Conservation (phyloP, 1,140 invertebrate genomes). For the Saccostrea echinata region DNA sequence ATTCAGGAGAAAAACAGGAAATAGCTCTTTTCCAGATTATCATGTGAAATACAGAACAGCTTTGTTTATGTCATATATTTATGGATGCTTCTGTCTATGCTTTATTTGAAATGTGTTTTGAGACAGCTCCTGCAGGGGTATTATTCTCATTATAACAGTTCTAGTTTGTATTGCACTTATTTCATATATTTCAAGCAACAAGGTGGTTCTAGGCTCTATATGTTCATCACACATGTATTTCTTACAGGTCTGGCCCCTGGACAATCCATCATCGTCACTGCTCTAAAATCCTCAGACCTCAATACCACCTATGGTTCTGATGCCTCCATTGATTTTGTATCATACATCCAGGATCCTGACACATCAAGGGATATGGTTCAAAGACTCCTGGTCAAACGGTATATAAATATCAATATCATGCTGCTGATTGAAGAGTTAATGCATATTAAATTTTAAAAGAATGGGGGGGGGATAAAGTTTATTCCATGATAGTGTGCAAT, state of each 20-base stretch:
- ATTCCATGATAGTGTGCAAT: background rate
- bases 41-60: too few relatives aligned
- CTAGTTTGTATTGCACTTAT: too few relatives aligned
- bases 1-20: too few relatives aligned
- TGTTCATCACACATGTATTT: background rate
- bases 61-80: too few relatives aligned
- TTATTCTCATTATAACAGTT: too few relatives aligned
- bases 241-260: conserved; percentile 47
- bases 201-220: too few relatives aligned
- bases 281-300: conserved; percentile 36
- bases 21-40: too few relatives aligned
- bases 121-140: too few relatives aligned
- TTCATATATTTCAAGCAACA: too few relatives aligned
- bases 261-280: conserved; percentile 48
- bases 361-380: conserved; percentile 52
- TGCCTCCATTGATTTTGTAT: conserved; percentile 51
- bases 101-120: too few relatives aligned
- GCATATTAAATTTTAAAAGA: too few relatives aligned
- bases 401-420: background rate
- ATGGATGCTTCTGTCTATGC: too few relatives aligned
- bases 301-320: conserved; percentile 52
- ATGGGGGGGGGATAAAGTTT: background rate
- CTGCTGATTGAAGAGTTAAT: background rate
- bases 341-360: conserved; percentile 55
- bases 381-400: conserved; percentile 54